Base-by-base conservation (phyloP, 1,140 invertebrate genomes). In the Drosophila setifemur region DNA sequence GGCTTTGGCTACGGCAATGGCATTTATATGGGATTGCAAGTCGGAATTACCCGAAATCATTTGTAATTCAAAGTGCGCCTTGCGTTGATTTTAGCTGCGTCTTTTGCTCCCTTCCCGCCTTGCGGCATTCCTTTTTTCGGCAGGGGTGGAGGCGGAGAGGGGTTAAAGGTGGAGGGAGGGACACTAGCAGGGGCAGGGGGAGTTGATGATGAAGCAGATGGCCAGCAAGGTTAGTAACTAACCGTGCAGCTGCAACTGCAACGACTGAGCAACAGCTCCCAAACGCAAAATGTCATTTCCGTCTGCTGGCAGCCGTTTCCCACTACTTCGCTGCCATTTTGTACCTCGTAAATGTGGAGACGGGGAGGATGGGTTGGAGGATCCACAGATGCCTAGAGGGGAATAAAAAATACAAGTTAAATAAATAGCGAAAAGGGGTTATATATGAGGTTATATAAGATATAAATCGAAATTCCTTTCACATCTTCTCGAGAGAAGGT, bases 61-160 rank as follows among this genome's bases (percentile, higher is more conserved):
- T 83, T 83, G 78, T 78, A 85, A 83, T 83, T 83, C 78, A 85
- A 83, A 85, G 70, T 78, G 58, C 70, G 60, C 37, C 54, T 67
- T 57, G 70, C 79, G 54, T 74, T 83, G 79, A 83, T 83, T 85
- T 83, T 33, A 33, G 42, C 54, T 42, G 47, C 50, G 33, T 73
- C 48, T 64, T 73, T 69, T 49, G 18, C 28, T 45, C 42, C n/a
- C 11, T 21, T 12, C 6, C 18, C 25, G 33, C 31, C 55, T 14
- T 5, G 21, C 26, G 57, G 26, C 16, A 12, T 25, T 35, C 12
- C 18, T 23, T 50, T 23, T 52, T 11, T 35, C 14, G 0, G 3
- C 12, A 2, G 12, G 11, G 11, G 9, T 31, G 11, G 9, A 11
- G 29, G 9, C 12, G 33, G 12, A n/a, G n/a, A n/a, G 33, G 14